Percentiles rank a stretch among this genome's conserved stretches.
Evolutionary conservation across 2,113 vertebrate genomes (phyloP).

Genomic region (Clinocottus analis): DNA sequence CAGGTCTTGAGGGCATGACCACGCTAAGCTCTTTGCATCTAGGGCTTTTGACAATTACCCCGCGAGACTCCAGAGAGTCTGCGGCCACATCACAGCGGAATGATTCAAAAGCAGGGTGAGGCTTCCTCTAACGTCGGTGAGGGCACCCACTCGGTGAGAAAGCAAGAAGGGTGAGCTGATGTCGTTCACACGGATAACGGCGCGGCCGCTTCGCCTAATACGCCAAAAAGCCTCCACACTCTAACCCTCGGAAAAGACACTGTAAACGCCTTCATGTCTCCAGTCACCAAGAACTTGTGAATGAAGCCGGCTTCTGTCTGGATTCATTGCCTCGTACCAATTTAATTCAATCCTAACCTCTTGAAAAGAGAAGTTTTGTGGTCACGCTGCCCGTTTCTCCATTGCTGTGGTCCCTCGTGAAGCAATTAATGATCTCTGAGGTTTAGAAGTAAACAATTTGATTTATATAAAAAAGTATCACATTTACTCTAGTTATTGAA

Average conservation of each 20-base stretch:
- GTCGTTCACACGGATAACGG: slow-evolving; percentile 58
- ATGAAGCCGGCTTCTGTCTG: not conserved
- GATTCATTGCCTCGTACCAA: not conserved
- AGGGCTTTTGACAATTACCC: slow-evolving; percentile 81
- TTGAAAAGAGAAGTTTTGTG: not conserved
- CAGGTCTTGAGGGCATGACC: slow-evolving; percentile 66
- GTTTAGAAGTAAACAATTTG: not conserved
- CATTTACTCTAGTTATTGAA: not conserved
- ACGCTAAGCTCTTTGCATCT: slow-evolving; percentile 77
- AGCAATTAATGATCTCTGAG: not conserved
- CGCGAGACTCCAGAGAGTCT: slow-evolving; percentile 84
- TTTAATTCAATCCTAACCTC: not conserved
- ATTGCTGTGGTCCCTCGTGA: not conserved
- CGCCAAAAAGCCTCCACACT: slow-evolving; percentile 41
- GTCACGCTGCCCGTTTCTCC: not conserved
- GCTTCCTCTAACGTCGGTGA: slow-evolving; percentile 61
- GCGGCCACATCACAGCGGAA: slow-evolving; percentile 72
- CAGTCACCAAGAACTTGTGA: too few species aligned
- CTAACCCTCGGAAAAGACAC: slow-evolving; percentile 36
- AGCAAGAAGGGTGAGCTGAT: slow-evolving; percentile 55
- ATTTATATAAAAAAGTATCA: not conserved
- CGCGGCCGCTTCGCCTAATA: slow-evolving; percentile 49
- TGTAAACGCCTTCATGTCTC: slow-evolving; percentile 38
- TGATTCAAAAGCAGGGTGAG: slow-evolving; percentile 82
- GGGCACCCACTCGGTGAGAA: slow-evolving; percentile 54